phyloP scores from a whole-genome alignment of 2,113 vertebrate genomes.

The Pelmatolapia mariae region DNA sequence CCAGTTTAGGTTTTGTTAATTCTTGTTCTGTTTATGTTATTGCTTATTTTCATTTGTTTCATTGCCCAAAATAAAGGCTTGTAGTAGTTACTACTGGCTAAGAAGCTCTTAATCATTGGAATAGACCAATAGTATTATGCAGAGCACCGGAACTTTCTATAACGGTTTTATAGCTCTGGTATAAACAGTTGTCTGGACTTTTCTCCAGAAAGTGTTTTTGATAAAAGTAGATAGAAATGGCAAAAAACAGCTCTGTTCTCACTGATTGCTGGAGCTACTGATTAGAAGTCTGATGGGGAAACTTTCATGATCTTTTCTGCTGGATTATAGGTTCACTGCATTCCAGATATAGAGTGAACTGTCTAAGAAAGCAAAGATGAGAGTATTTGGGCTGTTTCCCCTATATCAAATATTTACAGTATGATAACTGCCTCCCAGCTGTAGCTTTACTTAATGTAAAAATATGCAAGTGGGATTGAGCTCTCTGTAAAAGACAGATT shows the following conservation, averaged over 20 bases:
- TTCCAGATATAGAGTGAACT: not conserved
- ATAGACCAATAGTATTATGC: too few relatives aligned
- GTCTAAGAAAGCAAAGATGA: not conserved
- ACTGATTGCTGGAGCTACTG: not conserved
- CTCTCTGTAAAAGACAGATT: too few relatives aligned
- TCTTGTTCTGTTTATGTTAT: too few relatives aligned
- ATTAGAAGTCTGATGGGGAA: not conserved
- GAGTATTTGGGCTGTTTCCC: not conserved
- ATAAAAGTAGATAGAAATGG: not conserved
- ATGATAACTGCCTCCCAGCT: not conserved
- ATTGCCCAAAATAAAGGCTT: too few relatives aligned
- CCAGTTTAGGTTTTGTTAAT: not conserved
- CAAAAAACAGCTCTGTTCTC: not conserved
- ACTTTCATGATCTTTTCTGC: not conserved
- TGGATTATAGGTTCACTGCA: not conserved
- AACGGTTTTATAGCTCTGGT: too few relatives aligned
- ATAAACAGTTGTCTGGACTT: not conserved
- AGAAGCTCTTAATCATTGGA: too few relatives aligned
- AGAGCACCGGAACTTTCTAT: too few relatives aligned
- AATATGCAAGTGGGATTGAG: too few relatives aligned
- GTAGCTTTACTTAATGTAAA: too few relatives aligned
- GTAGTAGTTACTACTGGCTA: too few relatives aligned
- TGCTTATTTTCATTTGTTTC: too few relatives aligned
- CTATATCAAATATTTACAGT: not conserved
- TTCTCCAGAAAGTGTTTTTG: not conserved